Conservation (phyloP, 2,888 invertebrate genomes). For the Bhutanitis thaidina region DNA sequence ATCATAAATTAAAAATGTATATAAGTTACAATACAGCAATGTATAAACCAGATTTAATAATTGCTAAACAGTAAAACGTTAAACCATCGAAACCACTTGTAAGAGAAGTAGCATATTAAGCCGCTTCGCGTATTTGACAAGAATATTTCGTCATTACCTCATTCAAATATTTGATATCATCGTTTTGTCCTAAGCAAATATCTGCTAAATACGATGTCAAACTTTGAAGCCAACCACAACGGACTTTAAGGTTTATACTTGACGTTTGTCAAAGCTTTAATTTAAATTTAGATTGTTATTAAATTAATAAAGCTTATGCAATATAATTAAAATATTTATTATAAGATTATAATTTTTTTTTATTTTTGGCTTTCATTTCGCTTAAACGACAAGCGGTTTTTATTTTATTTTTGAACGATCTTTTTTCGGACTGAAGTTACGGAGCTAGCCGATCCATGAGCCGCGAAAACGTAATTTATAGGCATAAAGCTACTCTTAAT, state of each 20-base stretch:
- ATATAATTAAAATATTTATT: too few relatives aligned
- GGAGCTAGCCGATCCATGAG: too few relatives aligned
- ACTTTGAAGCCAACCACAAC: constrained; percentile 15
- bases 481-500: too few relatives aligned
- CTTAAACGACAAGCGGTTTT: too few relatives aligned
- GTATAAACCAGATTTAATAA: too few relatives aligned
- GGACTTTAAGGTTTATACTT: constrained; percentile 6
- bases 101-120: constrained; percentile 2
- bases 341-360: too few relatives aligned
- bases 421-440: too few relatives aligned
- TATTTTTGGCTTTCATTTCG: too few relatives aligned
- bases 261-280: background rate
- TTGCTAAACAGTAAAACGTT: background rate
- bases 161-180: constrained; percentile 62
- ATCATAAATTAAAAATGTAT: too few relatives aligned
- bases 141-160: constrained; percentile 45
- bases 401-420: too few relatives aligned
- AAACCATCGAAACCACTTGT: background rate
- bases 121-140: constrained; percentile 8
- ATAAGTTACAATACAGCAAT: too few relatives aligned
- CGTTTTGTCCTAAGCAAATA: constrained; percentile 32
- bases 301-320: background rate
- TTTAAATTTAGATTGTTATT: constrained; percentile 12
- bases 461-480: too few relatives aligned
- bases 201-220: constrained; percentile 26